phyloP scores from a whole-genome alignment of 1,140 invertebrate genomes.

The Drosophila equinoxialis region DNA sequence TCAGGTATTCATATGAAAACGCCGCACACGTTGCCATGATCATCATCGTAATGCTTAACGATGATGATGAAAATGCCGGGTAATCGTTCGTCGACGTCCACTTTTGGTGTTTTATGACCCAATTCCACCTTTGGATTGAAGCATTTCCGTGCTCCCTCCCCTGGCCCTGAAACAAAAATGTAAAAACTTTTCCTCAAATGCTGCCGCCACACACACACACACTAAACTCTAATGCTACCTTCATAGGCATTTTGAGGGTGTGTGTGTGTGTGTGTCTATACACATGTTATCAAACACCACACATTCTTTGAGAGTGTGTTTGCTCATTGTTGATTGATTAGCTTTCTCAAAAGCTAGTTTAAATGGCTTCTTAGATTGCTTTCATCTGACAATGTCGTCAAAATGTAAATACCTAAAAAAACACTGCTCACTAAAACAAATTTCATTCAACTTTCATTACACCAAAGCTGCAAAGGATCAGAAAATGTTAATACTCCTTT shows the following conservation, averaged over 20 bases:
- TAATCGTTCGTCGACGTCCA: constrained; percentile 11
- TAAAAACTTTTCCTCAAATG: constrained; percentile 44
- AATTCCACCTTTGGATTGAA: constrained; percentile 6
- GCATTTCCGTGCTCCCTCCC: constrained; percentile 39
- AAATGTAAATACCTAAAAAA: background rate
- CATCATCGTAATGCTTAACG: background rate
- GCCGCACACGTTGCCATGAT: constrained; percentile 7
- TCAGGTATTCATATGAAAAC: constrained; percentile 11
- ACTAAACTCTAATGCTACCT: background rate
- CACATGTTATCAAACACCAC: constrained; percentile 43
- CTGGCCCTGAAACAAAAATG: constrained; percentile 43
- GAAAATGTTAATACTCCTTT: no score
- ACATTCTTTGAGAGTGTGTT: constrained; percentile 53
- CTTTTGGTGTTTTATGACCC: constrained; percentile 19
- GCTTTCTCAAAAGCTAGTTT: constrained; percentile 32
- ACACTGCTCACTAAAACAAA: no score
- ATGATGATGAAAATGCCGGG: constrained; percentile 21
- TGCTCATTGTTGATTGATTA: constrained; percentile 50
- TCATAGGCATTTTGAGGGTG: background rate
- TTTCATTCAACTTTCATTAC: no score
- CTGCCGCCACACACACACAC: background rate
- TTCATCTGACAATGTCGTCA: constrained; percentile 41
- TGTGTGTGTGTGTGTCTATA: constrained; percentile 1
- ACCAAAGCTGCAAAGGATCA: no score
- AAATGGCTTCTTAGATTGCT: constrained; percentile 29